Percentiles rank a stretch among this genome's conserved stretches.
Conservation (phyloP, 2,113 vertebrate species). For the Tragulus kanchil region DNA sequence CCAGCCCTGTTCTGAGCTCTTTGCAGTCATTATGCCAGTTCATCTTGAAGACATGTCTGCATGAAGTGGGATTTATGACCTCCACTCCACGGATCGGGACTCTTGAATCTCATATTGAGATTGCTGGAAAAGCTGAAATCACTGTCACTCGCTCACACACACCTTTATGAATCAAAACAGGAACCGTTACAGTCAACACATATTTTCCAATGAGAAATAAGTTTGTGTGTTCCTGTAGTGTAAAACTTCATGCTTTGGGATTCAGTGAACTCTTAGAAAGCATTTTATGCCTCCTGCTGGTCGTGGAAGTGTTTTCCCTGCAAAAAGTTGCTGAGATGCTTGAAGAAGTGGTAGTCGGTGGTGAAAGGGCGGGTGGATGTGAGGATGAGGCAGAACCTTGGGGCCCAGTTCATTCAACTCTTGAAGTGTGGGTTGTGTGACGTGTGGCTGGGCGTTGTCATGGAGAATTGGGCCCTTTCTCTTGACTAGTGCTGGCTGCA, state of each 20-base stretch:
- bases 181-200: neutral
- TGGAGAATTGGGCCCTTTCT: neutral
- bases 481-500: neutral
- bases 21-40: neutral
- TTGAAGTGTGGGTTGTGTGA: neutral
- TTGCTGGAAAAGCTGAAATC: neutral
- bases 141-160: neutral
- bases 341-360: neutral
- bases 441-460: rapidly evolving
- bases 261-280: neutral
- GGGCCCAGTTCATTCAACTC: neutral
- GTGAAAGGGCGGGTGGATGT: neutral
- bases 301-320: neutral
- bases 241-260: neutral
- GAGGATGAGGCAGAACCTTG: neutral
- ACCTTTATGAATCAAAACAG: neutral
- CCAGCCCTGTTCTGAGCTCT: neutral
- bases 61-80: neutral
- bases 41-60: neutral
- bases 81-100: neutral
- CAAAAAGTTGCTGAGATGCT: neutral
- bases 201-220: neutral
- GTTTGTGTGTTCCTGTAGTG: neutral
- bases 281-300: neutral
- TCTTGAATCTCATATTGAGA: neutral